Evolutionary conservation across 2,797 vertebrate genomes (phyloP).

Genomic region (Pseudochirops cupreus): DNA sequence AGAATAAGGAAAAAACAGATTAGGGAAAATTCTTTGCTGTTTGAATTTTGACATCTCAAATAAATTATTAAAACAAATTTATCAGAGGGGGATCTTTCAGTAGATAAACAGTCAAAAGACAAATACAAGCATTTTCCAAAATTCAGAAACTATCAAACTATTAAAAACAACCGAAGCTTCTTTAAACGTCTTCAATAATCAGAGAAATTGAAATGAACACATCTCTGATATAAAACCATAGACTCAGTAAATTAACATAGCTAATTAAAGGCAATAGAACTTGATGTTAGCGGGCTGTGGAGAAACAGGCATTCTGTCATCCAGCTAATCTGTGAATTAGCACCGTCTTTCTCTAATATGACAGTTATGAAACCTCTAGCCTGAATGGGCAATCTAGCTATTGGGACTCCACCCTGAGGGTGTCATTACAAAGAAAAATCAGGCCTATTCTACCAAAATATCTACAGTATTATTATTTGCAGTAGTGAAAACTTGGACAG

Average conservation of each 20-base stretch:
- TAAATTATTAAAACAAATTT: not conserved
- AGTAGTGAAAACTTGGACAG: not conserved
- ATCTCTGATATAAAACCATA: not conserved
- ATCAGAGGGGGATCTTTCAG: not conserved
- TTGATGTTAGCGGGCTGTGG: not conserved
- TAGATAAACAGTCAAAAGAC: not conserved
- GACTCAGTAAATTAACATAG: not conserved
- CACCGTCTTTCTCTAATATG: not conserved
- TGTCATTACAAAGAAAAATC: not conserved
- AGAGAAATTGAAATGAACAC: not conserved
- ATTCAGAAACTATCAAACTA: not conserved
- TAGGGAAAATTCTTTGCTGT: not conserved
- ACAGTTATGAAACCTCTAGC: not conserved
- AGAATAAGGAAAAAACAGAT: not conserved
- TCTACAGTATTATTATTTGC: not conserved
- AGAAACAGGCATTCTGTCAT: not conserved
- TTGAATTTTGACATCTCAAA: not conserved
- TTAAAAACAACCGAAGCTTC: not conserved
- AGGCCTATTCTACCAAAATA: not conserved
- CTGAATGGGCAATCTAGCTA: not conserved
- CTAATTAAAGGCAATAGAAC: not conserved
- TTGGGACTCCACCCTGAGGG: not conserved
- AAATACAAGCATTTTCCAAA: not conserved
- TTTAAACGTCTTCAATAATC: not conserved
- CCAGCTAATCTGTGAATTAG: not conserved